phyloP scores from a whole-genome alignment of 2,888 invertebrate genomes.

The Rhorus exstirpatorius region DNA sequence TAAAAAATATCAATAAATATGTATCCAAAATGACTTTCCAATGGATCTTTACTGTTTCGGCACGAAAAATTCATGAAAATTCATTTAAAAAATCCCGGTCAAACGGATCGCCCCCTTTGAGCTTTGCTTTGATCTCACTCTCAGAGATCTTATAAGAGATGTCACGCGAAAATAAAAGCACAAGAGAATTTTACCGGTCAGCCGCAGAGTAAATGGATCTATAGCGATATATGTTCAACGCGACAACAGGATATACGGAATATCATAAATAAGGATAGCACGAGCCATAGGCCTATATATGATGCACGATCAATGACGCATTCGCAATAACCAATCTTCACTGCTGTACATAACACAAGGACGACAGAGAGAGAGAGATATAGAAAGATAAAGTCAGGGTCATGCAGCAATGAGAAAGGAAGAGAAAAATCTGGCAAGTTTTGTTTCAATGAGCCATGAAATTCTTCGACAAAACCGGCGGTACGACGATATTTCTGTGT shows the following conservation, averaged over 20 bases:
- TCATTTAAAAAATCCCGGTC: too few relatives aligned
- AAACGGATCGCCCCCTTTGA: too few relatives aligned
- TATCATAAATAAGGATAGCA: constrained; percentile 15
- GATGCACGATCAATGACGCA: constrained; percentile 7
- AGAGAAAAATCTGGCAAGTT: constrained; percentile 37
- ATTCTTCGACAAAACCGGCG: constrained; percentile 27
- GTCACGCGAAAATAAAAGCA: constrained; percentile 16
- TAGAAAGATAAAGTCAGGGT: constrained; percentile 7
- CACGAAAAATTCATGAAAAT: too few relatives aligned
- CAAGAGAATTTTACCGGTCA: constrained; percentile 39
- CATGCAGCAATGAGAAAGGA: not conserved
- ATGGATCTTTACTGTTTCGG: too few relatives aligned
- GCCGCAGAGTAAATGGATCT: constrained; percentile 25
- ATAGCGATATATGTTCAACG: not conserved
- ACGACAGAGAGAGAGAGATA: not conserved
- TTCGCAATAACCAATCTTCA: constrained; percentile 29
- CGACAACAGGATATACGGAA: constrained; percentile 9
- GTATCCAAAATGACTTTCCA: too few relatives aligned
- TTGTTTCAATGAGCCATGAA: constrained; percentile 49
- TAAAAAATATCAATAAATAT: too few relatives aligned
- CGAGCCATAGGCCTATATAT: not conserved
- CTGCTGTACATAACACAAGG: constrained; percentile 15
- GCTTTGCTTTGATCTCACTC: constrained; percentile 11
- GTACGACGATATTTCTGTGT: not conserved
- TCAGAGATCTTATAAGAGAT: constrained; percentile 5